Evolutionary conservation across 2,113 vertebrate species (phyloP).

Genomic region (Triplophysa dalaica): DNA sequence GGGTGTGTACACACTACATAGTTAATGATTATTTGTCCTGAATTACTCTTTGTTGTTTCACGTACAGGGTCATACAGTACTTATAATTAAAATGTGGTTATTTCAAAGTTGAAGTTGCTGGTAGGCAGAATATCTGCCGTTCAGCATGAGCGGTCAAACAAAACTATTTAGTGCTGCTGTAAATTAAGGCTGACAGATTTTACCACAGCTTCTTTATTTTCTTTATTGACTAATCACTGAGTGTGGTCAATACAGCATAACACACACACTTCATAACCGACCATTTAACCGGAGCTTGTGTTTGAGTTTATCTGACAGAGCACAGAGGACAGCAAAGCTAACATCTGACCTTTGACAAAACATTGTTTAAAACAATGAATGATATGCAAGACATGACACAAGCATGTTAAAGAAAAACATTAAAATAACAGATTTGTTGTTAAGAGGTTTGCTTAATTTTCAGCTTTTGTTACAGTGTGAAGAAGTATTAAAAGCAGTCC

Average conservation of each 20-base stretch:
- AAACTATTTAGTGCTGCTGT: background rate
- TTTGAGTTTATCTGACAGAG: constrained; percentile 29
- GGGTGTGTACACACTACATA: constrained; percentile 43
- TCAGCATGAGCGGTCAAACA: constrained; percentile 3
- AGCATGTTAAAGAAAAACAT: too few relatives aligned
- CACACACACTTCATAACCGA: constrained; percentile 26
- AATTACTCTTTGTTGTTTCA: constrained; percentile 49
- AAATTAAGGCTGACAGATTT: background rate
- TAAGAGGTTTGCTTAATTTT: too few relatives aligned
- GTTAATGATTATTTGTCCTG: constrained; percentile 64
- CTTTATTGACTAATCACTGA: constrained; percentile 48
- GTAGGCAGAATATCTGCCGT: background rate
- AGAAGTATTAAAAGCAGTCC: too few relatives aligned
- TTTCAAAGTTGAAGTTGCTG: background rate
- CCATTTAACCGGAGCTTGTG: constrained; percentile 28
- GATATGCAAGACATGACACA: background rate
- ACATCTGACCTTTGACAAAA: constrained; percentile 45
- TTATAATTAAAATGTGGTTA: constrained; percentile 53
- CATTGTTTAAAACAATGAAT: constrained; percentile 1
- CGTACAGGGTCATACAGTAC: constrained; percentile 44
- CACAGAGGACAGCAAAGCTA: background rate
- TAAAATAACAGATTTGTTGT: background rate
- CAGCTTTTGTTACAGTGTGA: too few relatives aligned
- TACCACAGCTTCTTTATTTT: constrained; percentile 29
- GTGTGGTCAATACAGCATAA: constrained; percentile 35